Conservation (phyloP, 2,797 vertebrate genomes). For the Falco berigora region DNA sequence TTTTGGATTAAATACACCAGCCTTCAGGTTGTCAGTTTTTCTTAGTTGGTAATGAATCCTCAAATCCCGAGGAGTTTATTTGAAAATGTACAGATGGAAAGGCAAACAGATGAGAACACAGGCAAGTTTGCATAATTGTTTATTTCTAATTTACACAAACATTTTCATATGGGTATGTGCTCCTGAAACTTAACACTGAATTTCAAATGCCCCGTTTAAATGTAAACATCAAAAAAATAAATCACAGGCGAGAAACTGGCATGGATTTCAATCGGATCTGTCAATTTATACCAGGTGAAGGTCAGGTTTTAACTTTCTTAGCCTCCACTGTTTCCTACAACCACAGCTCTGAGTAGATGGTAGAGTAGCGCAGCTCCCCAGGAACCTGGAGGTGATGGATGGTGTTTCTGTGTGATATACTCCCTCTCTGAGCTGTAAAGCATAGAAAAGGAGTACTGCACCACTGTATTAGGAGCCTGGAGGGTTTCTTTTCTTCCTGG, state of each 20-base stretch:
- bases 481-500: background rate
- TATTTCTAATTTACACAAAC: constrained; percentile 26
- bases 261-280: constrained; percentile 15
- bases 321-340: background rate
- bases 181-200: background rate
- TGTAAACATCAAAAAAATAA: background rate
- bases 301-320: constrained; percentile 28
- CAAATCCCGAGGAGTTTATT: constrained; percentile 11
- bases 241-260: background rate
- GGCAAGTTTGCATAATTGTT: background rate
- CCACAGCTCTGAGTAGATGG: background rate
- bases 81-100: constrained; percentile 7
- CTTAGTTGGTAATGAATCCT: background rate
- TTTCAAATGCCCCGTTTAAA: background rate
- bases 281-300: background rate
- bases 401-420: background rate
- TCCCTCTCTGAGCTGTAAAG: background rate
- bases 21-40: background rate
- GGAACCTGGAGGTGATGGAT: background rate
- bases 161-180: background rate
- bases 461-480: background rate
- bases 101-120: background rate
- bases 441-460: background rate
- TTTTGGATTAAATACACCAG: background rate
- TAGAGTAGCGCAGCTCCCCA: background rate